Evolutionary conservation across 2,888 invertebrate genomes (phyloP), one percentile per base, ranked within the genome.

Genomic region (Apomyelois bistriatella): DNA sequence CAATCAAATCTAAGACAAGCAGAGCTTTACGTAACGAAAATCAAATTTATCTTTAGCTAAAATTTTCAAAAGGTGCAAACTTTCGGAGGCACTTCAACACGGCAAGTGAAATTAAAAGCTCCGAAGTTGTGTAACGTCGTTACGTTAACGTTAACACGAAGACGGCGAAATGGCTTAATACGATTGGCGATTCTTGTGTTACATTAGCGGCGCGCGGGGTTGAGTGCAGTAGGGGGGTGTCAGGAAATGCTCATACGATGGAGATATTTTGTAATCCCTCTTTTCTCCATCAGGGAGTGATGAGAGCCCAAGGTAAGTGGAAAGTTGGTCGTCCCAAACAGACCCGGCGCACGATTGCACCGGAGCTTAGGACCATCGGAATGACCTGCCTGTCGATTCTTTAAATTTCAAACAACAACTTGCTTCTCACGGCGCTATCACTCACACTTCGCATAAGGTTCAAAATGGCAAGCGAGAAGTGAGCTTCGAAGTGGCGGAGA

Each of bases 181-280:
- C 61, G 70, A 75, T 81, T 74, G 61, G 58, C 66, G 65, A 67
- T 70, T 64, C 55, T 63, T 69, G 52, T 64, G 70, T 64, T 68
- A 74, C 68, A 70, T 75, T 32, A 32, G 32, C 32, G 68, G 62
- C 51, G 68, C 66, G 64, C 64, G 64, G 60, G 65, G 65, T 65
- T 70, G 70, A 82, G 76, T 76, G 78, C 72, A 76, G 70, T 74
- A 32, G 64, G 61, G 62, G 68, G 65, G 58, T 57, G 60, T 59
- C 63, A 58, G 62, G 37, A 8, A 38, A 3, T 38, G 13, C 13
- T 38, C 37, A 38, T 8, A 38, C 37, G 1, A n/a, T n/a, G 15
- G 2, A 10, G 1, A 7, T 13, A 13, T 36, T n/a, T 37, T n/a
- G 12, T 37, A 37, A n/a, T 12, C 4, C 3, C 36, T 22, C 22